Percentiles rank a stretch among this genome's conserved stretches.
Evolutionary conservation across 2,113 vertebrate species (phyloP).

Genomic region (Ochotona curzoniae): DNA sequence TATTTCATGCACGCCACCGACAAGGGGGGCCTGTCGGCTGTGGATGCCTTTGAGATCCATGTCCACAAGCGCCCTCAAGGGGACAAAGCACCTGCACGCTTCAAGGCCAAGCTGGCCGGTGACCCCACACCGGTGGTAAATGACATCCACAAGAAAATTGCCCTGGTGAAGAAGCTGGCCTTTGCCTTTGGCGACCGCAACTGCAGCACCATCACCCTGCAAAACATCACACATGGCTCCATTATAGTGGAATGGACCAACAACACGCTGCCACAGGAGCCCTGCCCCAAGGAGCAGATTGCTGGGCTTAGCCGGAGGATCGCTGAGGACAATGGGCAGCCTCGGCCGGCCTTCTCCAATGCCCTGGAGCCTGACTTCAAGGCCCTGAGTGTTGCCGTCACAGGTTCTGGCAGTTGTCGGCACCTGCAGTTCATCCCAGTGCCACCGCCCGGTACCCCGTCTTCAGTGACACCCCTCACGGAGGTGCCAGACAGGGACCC

Average conservation of each 20-base stretch:
- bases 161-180: slow-evolving; percentile 94
- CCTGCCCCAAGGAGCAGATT: slow-evolving; percentile 94
- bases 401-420: slow-evolving; percentile 92
- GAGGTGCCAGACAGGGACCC: slow-evolving; percentile 88
- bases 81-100: slow-evolving; percentile 92
- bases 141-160: slow-evolving; percentile 94
- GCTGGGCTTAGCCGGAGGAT: slow-evolving; percentile 90
- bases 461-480: slow-evolving; percentile 79
- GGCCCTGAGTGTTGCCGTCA: slow-evolving; percentile 90
- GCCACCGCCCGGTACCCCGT: slow-evolving; percentile 77
- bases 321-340: slow-evolving; percentile 89
- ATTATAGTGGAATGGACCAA: slow-evolving; percentile 97
- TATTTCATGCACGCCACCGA: slow-evolving; percentile 97
- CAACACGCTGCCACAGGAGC: slow-evolving; percentile 92
- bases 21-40: slow-evolving; percentile 93
- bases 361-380: slow-evolving; percentile 95
- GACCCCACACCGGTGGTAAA: slow-evolving; percentile 88
- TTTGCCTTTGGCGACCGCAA: slow-evolving; percentile 95
- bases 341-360: slow-evolving; percentile 87
- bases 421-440: slow-evolving; percentile 91
- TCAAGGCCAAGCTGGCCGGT: slow-evolving; percentile 92
- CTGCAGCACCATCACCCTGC: slow-evolving; percentile 93
- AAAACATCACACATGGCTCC: slow-evolving; percentile 92
- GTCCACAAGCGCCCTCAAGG: slow-evolving; percentile 91
- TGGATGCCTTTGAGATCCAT: slow-evolving; percentile 95